phyloP scores from a whole-genome alignment of 2,888 invertebrate genomes.

The Brenthis hecate region DNA sequence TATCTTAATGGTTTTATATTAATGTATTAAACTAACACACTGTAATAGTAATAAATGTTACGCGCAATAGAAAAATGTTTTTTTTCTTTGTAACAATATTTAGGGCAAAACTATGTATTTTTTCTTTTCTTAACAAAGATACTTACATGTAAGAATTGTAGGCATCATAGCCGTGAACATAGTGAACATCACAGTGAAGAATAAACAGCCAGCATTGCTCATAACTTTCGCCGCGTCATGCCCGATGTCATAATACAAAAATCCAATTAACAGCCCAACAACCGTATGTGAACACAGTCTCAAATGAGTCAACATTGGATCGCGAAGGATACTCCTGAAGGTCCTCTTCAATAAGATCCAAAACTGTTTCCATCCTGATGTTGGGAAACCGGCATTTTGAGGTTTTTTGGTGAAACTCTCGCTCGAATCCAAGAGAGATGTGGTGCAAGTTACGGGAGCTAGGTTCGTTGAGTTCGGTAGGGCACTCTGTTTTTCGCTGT shows the following conservation, averaged over 20 bases:
- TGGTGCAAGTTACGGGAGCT: constrained; percentile 85
- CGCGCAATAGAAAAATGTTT: too few relatives aligned
- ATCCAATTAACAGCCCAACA: constrained; percentile 95
- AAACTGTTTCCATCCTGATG: constrained; percentile 92
- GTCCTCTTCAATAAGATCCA: constrained; percentile 93
- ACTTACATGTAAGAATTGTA: constrained; percentile 98
- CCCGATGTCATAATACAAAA: constrained; percentile 96
- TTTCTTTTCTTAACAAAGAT: background rate
- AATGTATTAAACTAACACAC: too few relatives aligned
- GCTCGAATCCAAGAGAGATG: constrained; percentile 87
- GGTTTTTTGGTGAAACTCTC: constrained; percentile 87
- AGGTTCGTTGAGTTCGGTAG: constrained; percentile 66
- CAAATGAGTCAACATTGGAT: constrained; percentile 94
- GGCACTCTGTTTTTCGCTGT: constrained; percentile 61
- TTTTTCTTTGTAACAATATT: too few relatives aligned
- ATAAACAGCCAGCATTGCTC: constrained; percentile 97
- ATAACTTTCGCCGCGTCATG: constrained; percentile 96
- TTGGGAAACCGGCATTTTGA: constrained; percentile 88
- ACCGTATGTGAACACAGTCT: constrained; percentile 92
- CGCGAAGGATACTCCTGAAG: constrained; percentile 90
- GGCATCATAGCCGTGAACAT: constrained; percentile 99
- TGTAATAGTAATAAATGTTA: too few relatives aligned
- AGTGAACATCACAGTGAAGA: constrained; percentile 97
- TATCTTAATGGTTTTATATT: too few relatives aligned
- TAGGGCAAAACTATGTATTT: too few relatives aligned